A percentile compares a stretch with the other conserved stretches of the same genome.
Evolutionary conservation across 2,797 vertebrate species (phyloP).

Genomic region (Phoxinus dragarum): DNA sequence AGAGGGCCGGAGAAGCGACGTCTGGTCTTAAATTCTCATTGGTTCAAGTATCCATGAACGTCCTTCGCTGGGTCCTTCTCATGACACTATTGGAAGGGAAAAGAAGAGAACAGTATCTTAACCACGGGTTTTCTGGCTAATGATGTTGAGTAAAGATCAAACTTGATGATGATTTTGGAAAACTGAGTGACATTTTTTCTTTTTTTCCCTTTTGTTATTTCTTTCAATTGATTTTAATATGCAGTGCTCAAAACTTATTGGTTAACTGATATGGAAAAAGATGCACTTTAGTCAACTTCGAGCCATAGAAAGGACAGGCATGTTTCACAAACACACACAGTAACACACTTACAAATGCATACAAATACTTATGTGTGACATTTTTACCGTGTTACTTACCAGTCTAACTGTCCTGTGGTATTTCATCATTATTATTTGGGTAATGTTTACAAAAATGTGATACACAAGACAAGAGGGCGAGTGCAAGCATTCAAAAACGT

Average conservation of each 20-base stretch:
- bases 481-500: slow-evolving; percentile 64
- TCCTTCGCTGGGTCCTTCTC: slow-evolving; percentile 40
- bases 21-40: slow-evolving; percentile 33
- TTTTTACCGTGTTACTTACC: slow-evolving; percentile 73
- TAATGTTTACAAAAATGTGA: slow-evolving; percentile 79
- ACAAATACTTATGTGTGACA: slow-evolving; percentile 68
- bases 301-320: slow-evolving; percentile 9
- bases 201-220: background rate
- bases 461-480: slow-evolving; percentile 74
- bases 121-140: background rate
- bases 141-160: background rate
- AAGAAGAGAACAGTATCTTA: slow-evolving; percentile 30
- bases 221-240: slow-evolving; percentile 22
- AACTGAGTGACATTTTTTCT: background rate
- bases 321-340: slow-evolving; percentile 37
- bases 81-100: slow-evolving; percentile 41
- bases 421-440: slow-evolving; percentile 80
- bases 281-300: background rate
- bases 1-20: background rate
- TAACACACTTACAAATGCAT: slow-evolving; percentile 47
- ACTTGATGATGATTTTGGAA: background rate
- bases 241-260: background rate
- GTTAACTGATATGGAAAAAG: slow-evolving; percentile 10
- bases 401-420: slow-evolving; percentile 79
- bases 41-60: slow-evolving; percentile 37